A percentile compares a stretch with the other conserved stretches of the same genome.
Evolutionary conservation across 64 coral and sea anemone species (phyloP).

Genomic region (Montipora sp.): DNA sequence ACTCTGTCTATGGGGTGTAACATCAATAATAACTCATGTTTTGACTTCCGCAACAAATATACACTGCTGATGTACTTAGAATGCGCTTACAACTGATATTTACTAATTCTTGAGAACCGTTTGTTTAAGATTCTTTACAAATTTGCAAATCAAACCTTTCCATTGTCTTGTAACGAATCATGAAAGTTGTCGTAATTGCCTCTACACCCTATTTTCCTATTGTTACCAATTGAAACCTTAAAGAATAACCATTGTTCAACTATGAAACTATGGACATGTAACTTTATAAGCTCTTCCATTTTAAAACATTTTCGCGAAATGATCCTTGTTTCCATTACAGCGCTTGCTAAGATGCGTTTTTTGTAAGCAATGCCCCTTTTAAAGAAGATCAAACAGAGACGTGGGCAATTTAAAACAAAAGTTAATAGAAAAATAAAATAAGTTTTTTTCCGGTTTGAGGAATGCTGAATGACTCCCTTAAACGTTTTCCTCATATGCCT

Average conservation of each 20-base stretch:
- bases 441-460: too few species aligned
- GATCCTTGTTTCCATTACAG: too few species aligned
- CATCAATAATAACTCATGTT: not conserved
- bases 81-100: not conserved
- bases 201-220: not conserved
- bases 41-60: not conserved
- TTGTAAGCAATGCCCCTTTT: too few species aligned
- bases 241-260: not conserved
- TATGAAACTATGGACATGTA: not conserved
- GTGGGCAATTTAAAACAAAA: too few species aligned
- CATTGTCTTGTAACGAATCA: not conserved
- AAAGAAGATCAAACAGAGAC: too few species aligned
- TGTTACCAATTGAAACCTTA: not conserved
- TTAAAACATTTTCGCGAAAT: not conserved
- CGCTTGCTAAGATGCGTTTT: too few species aligned
- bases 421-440: too few species aligned
- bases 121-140: not conserved
- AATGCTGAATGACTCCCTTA: too few species aligned
- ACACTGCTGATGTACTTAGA: not conserved
- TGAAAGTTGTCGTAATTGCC: not conserved
- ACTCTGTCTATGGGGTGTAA: slow-evolving; percentile 3
- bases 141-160: not conserved
- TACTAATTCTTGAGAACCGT: not conserved
- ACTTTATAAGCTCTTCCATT: not conserved
- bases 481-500: not conserved